Evolutionary conservation across 1,140 invertebrate species (phyloP).

Genomic region (Drosophila ficusphila): DNA sequence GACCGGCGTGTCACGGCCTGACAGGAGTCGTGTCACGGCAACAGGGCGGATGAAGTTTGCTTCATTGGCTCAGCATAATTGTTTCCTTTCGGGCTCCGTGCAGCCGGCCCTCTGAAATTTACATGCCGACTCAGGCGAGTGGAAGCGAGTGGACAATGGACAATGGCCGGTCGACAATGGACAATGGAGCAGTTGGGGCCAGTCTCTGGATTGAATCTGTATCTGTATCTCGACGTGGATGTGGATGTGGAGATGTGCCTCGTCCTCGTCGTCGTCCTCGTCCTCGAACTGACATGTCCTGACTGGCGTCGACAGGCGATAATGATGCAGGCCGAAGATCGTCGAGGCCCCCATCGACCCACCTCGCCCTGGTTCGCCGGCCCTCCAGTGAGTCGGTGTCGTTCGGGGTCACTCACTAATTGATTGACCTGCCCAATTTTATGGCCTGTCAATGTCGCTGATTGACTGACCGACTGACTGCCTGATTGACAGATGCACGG

Average conservation of each 20-base stretch:
- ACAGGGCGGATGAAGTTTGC: slow-evolving; percentile 62
- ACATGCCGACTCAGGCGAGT: slow-evolving; percentile 39
- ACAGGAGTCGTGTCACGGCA: slow-evolving; percentile 46
- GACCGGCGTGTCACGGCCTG: slow-evolving; percentile 24
- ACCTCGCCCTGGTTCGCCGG: neutral
- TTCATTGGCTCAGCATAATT: slow-evolving; percentile 77
- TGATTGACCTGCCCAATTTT: slow-evolving; percentile 60
- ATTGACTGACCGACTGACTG: slow-evolving; percentile 36
- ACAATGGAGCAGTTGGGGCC: slow-evolving; percentile 1
- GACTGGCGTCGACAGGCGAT: slow-evolving; percentile 48
- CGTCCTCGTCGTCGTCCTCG: no score
- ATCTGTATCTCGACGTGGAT: neutral
- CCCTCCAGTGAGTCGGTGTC: neutral
- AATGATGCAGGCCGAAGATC: slow-evolving; percentile 31
- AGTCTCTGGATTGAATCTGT: neutral
- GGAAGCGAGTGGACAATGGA: slow-evolving; percentile 18
- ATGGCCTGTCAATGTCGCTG: slow-evolving; percentile 49
- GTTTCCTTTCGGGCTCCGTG: slow-evolving; percentile 56
- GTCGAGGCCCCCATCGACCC: neutral
- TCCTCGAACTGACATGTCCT: slow-evolving; percentile 47
- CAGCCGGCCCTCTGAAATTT: slow-evolving; percentile 41
- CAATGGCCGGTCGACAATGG: slow-evolving; percentile 3
- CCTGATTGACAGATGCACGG: slow-evolving; percentile 37
- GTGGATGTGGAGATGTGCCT: no score
- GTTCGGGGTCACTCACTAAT: slow-evolving; percentile 48